phyloP scores from a whole-genome alignment of 2,113 vertebrate genomes.

The Galemys pyrenaicus region DNA sequence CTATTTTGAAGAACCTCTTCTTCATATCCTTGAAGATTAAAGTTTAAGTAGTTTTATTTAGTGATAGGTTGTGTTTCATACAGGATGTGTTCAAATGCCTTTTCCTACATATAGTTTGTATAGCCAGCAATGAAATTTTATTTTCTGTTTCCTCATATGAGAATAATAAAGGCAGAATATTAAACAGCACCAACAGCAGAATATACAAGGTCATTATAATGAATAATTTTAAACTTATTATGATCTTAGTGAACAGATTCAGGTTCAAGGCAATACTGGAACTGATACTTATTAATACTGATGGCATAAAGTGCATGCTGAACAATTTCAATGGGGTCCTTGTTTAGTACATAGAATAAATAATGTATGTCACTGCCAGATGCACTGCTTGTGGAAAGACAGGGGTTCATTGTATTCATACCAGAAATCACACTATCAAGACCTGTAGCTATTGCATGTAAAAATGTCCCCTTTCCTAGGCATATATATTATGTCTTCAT shows the following conservation, averaged over 20 bases:
- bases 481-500: background rate
- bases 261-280: background rate
- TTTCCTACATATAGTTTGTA: background rate
- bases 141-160: background rate
- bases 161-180: background rate
- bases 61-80: background rate
- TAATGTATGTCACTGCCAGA: background rate
- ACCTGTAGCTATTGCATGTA: background rate
- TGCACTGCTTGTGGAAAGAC: background rate
- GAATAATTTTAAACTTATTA: background rate
- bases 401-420: background rate
- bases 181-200: background rate
- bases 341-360: background rate
- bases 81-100: background rate
- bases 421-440: background rate
- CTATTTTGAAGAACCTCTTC: background rate
- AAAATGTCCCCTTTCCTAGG: background rate
- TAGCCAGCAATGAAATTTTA: background rate
- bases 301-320: background rate
- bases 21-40: background rate
- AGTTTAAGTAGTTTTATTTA: background rate
- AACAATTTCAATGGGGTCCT: background rate
- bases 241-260: background rate
- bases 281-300: background rate
- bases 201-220: background rate